Evolutionary conservation across 2,113 vertebrate genomes (phyloP).

Genomic region (Falco punctatus): DNA sequence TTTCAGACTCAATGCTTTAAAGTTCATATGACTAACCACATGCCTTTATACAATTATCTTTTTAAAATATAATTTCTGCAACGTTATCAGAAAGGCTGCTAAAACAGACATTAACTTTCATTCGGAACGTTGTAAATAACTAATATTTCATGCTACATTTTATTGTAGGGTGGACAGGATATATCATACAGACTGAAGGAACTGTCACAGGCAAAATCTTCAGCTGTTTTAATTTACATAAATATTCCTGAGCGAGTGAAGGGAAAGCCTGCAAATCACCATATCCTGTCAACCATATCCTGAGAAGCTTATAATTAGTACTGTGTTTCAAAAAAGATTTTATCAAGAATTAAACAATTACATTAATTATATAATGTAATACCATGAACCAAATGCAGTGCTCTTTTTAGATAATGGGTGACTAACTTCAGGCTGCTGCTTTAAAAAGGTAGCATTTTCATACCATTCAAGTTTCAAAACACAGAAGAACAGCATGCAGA

Average conservation of each 20-base stretch:
- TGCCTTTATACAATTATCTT: not conserved
- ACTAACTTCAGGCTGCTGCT: not conserved
- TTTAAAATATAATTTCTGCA: not conserved
- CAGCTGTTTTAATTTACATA: not conserved
- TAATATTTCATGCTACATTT: not conserved
- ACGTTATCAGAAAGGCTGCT: not conserved
- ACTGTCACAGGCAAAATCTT: not conserved
- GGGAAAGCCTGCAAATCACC: not conserved
- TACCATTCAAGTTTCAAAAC: not conserved
- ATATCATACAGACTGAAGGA: not conserved
- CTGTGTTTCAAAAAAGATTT: not conserved
- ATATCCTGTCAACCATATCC: not conserved
- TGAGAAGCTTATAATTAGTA: not conserved
- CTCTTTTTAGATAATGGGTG: not conserved
- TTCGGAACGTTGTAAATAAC: not conserved
- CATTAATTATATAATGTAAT: not conserved
- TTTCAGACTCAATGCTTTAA: not conserved
- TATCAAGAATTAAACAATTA: not conserved
- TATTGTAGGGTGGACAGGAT: not conserved
- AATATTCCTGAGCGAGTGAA: not conserved
- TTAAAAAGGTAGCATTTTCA: not conserved
- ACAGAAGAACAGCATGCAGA: not conserved
- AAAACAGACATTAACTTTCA: not conserved
- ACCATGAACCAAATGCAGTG: not conserved
- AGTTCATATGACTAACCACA: not conserved